phyloP scores from a whole-genome alignment of 1,140 invertebrate genomes.

The Lutraria rhynchaena region DNA sequence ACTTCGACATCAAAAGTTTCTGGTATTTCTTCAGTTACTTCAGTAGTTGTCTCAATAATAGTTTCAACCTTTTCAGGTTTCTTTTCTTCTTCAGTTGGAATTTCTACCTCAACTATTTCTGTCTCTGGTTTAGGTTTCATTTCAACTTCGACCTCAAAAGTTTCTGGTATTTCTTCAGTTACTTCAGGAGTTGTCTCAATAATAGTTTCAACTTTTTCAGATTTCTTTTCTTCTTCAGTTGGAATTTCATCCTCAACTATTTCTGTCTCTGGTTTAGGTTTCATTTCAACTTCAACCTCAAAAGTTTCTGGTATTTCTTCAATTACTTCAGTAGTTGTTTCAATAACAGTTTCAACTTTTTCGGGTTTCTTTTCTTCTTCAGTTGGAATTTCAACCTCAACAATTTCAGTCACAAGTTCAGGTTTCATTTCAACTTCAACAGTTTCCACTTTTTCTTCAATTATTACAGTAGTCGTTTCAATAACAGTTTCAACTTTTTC shows the following conservation, averaged over 20 bases:
- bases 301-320: conserved; percentile 33
- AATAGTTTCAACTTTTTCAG: neutral
- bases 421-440: neutral
- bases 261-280: neutral
- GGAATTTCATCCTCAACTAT: conserved; percentile 48
- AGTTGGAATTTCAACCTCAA: neutral
- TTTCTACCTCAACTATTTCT: conserved; percentile 1
- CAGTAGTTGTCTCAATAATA: conserved; percentile 12
- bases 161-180: conserved; percentile 29
- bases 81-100: conserved; percentile 4
- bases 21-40: too few relatives aligned
- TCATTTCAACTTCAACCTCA: conserved; percentile 24
- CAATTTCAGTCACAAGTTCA: neutral
- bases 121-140: neutral
- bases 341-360: neutral
- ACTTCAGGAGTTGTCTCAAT: conserved; percentile 38
- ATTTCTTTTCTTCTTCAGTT: conserved; percentile 19
- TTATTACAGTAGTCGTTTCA: neutral
- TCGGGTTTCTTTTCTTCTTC: neutral
- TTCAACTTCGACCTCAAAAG: conserved; percentile 18
- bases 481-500: neutral
- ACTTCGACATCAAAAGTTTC: conserved; percentile 16
- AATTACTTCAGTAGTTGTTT: conserved; percentile 12
- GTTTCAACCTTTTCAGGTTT: conserved; percentile 26
- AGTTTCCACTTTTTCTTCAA: conserved; percentile 17